Evolutionary conservation across 2,113 vertebrate genomes (phyloP), one percentile per base, ranked within the genome.

Genomic region (Pica pica): DNA sequence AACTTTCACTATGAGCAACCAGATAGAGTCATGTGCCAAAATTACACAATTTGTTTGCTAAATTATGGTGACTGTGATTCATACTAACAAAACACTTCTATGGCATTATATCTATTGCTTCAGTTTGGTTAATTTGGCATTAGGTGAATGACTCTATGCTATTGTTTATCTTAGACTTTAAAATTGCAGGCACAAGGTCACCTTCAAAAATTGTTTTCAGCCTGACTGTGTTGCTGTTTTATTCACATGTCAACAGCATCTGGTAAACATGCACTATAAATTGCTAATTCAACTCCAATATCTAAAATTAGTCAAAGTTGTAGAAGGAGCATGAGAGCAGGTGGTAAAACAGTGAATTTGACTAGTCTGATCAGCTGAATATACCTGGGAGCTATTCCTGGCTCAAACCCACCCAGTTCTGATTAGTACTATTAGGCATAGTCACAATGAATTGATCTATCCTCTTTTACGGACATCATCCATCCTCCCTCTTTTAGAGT

Each of bases 301-400:
- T 97, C 52, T 94, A 96, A 98, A 98, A 97, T 95, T 83, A 97
- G 80, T 87, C 57, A 69, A 92, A 69, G 78, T 95, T 97, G 87
- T 47, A n/a, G 79, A 96, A 94, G 87, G 64, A 95, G 11, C 28
- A 31, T 46, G 42, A 87, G 10, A 97, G 44, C 83, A 97, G 89
- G 91, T 97, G 81, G 69, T 89, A 96, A 95, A 97, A 86, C 68
- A 85, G 21, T n/a, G 84, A 75, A 87, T 92, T 74, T 90, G 61
- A 96, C 83, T 93, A 80, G 59, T 86, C 74, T 86, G 61, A 92
- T 95, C 83, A 96, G 75, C 26, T 89, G 81, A 92, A 93, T 85
- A 79, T 82, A 93, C 37, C 74, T 95, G 92, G 70, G 28, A 63
- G 39, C 27, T 85, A 94, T 75, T 93, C 21, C 44, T 83, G 31